Base-by-base conservation (phyloP, 2,113 vertebrate species). In the Anguilla japonica region DNA sequence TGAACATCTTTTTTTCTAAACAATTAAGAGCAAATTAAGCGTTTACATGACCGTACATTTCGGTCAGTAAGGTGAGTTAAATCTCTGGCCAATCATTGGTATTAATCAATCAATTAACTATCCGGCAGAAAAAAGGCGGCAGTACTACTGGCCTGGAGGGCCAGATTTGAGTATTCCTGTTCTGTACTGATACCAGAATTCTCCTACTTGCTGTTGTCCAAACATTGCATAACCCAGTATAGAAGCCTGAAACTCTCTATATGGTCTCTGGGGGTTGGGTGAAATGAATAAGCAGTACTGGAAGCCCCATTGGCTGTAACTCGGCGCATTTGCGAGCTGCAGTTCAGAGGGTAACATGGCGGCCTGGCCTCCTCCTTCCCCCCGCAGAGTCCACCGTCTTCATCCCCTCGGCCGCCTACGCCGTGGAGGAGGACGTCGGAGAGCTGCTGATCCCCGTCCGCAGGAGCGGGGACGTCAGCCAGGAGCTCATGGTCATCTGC, bases 401-500 rank as follows among this genome's bases (percentile, higher is more conserved):
- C 93, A 96, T 99, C 89, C 97, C 97, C 26, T 96, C 97, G 80
- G 93, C 96, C 2, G 92, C 91, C 13, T 96, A 95, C 87, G 93
- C 93, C 13, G 88, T 97, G 50, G 96, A 98, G 93, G 98, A 99
- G 93, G 96, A 98, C 63, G 67, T 97, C 43, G 97, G 98, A 3
- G 98, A 98, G 83, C 93, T 99, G 78, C 93, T 97, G 91, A 95
- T 99, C 89, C 98, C 97, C 0, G 94, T 99, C 85, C 95, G 93
- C 92, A 97, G 98, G 92, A 97, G 95, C 39, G 98, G 98, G 89
- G 98, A 99, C 41, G 92, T 96, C 88, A 97, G 96, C 88, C 94
- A 96, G 93, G 98, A 99, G 87, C 91, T 99, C 87, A 97, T 98
- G 97, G 97, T 99, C 91, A 91, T 98, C 92, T 99, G 98, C 92